These are phyloP conservation scores for Diachasmimorpha longicaudata DNA, from an alignment of 1,140 invertebrate species.

Conservation along the genomic window DNA sequence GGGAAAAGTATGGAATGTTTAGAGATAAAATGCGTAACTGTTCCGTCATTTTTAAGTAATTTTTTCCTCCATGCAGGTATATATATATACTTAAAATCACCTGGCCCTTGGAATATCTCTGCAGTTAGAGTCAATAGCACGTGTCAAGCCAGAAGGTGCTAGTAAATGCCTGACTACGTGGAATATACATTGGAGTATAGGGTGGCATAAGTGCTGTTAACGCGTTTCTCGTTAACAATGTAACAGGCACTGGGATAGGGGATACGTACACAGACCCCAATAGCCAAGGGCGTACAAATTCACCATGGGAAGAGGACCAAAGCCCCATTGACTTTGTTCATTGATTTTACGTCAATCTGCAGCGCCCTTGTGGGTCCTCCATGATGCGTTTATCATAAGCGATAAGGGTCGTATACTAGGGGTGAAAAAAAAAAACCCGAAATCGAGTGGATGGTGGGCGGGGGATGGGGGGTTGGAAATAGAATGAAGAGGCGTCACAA, in stretches of 20 bases:
- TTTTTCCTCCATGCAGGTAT: background rate
- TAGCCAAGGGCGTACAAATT: background rate
- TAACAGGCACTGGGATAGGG: conserved; percentile 43
- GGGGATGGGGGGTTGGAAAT: background rate
- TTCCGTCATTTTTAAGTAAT: no score
- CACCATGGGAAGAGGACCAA: conserved; percentile 14
- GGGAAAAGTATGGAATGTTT: no score
- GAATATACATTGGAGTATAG: conserved; percentile 4
- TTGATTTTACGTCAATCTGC: conserved; percentile 65
- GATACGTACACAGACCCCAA: conserved; percentile 22
- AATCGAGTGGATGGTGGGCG: background rate
- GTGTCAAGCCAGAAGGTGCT: conserved; percentile 11
- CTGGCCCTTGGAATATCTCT: background rate
- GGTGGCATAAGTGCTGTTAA: conserved; percentile 21
- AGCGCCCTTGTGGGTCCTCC: conserved; percentile 56
- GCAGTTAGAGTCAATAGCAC: conserved; percentile 11
- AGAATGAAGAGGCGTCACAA: conserved; percentile 25
- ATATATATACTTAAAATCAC: background rate
- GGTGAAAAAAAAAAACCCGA: background rate
- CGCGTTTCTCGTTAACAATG: conserved; percentile 39
- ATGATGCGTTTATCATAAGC: conserved; percentile 63
- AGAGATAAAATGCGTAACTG: no score
- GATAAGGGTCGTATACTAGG: conserved; percentile 44
- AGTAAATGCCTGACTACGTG: background rate
- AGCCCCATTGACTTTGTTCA: conserved; percentile 63